A percentile compares a stretch with the other conserved stretches of the same genome.
phyloP scores from a whole-genome alignment of 1,140 invertebrate genomes.

The Hypsibius dujardini region DNA sequence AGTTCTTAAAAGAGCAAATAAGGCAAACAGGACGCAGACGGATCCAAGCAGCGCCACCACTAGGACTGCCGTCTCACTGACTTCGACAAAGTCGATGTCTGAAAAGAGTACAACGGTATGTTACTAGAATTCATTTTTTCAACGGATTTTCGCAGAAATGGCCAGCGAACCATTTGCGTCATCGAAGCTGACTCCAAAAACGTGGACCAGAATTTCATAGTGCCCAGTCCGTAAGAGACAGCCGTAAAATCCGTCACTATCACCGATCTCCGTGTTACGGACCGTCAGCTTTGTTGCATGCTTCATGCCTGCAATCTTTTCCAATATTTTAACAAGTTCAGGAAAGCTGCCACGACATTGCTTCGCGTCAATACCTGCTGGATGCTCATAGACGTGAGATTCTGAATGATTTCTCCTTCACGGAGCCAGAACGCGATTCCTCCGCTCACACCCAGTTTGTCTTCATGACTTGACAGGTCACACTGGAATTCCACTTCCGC shows the following conservation, averaged over 20 bases:
- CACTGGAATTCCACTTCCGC: background rate
- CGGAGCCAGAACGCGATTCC: background rate
- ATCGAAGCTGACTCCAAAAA: slow-evolving; percentile 14
- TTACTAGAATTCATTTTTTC: background rate
- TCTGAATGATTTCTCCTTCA: slow-evolving; percentile 7
- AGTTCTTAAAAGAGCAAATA: background rate
- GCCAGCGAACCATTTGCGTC: slow-evolving; percentile 1
- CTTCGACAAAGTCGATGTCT: slow-evolving; percentile 2
- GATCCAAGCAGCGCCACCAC: background rate
- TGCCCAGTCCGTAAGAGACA: slow-evolving; percentile 3
- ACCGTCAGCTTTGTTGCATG: background rate
- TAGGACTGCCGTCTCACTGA: background rate
- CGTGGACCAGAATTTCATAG: slow-evolving; percentile 1
- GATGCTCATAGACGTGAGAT: background rate
- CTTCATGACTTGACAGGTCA: background rate
- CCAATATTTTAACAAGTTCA: background rate
- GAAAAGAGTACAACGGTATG: background rate
- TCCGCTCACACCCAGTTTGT: background rate
- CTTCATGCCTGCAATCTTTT: slow-evolving; percentile 8
- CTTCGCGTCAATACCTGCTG: background rate
- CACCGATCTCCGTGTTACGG: background rate
- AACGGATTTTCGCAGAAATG: background rate
- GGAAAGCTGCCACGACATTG: too few relatives aligned
- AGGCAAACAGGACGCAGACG: background rate
- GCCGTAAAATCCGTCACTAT: slow-evolving; percentile 9